phyloP scores from a whole-genome alignment of 2,797 vertebrate genomes.

The Betta splendens region DNA sequence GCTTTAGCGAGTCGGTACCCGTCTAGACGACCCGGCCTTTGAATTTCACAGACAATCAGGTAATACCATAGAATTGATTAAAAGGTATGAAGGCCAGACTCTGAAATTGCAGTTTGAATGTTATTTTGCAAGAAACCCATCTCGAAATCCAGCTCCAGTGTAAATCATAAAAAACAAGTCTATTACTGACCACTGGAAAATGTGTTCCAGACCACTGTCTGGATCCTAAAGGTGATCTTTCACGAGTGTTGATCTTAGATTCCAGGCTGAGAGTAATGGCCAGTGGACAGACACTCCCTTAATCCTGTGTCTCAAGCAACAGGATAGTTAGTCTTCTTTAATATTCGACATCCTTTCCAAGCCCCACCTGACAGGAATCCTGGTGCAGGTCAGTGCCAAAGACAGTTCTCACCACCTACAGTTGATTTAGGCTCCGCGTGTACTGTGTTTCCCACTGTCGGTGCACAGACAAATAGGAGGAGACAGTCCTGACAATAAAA shows the following conservation, averaged over 20 bases:
- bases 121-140: slow-evolving; percentile 31
- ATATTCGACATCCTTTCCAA: slow-evolving; percentile 57
- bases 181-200: slow-evolving; percentile 60
- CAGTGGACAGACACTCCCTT: slow-evolving; percentile 58
- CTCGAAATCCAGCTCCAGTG: slow-evolving; percentile 36
- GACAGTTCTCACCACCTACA: slow-evolving; percentile 41
- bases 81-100: slow-evolving; percentile 28
- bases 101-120: slow-evolving; percentile 28
- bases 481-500: slow-evolving; percentile 33
- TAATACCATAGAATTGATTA: slow-evolving; percentile 50
- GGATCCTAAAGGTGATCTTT: slow-evolving; percentile 62
- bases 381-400: slow-evolving; percentile 26
- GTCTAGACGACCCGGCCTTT: slow-evolving; percentile 56
- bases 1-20: slow-evolving; percentile 15
- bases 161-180: slow-evolving; percentile 45
- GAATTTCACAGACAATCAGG: slow-evolving; percentile 36
- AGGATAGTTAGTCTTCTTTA: slow-evolving; percentile 55
- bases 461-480: slow-evolving; percentile 29
- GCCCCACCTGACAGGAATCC: slow-evolving; percentile 54
- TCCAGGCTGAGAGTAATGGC: slow-evolving; percentile 59
- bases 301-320: slow-evolving; percentile 62
- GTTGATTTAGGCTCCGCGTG: slow-evolving; percentile 31
- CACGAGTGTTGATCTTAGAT: slow-evolving; percentile 56
- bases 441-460: slow-evolving; percentile 22
- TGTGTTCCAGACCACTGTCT: slow-evolving; percentile 59